phyloP scores from a whole-genome alignment of 2,888 invertebrate genomes.

The Troides helena region DNA sequence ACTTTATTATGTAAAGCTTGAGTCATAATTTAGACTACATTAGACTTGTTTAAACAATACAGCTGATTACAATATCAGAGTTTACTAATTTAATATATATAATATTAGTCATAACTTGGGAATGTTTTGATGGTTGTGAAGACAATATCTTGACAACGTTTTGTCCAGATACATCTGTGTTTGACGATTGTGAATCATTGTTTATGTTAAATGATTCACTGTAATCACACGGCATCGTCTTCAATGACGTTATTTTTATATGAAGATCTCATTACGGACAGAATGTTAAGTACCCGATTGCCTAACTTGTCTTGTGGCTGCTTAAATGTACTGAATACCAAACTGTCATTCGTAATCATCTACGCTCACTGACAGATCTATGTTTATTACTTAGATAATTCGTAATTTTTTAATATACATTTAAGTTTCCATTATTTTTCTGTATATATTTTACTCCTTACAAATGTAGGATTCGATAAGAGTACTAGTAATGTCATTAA shows the following conservation, averaged over 20 bases:
- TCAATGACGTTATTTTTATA: slow-evolving; percentile 29
- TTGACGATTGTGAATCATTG: slow-evolving; percentile 39
- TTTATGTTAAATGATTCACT: slow-evolving; percentile 41
- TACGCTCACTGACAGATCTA: neutral
- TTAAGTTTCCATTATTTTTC: too few species aligned
- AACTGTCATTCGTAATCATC: neutral
- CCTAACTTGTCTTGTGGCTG: neutral
- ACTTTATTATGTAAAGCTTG: slow-evolving; percentile 6
- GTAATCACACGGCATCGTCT: slow-evolving; percentile 35
- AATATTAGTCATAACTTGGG: slow-evolving; percentile 39
- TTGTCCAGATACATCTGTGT: slow-evolving; percentile 41
- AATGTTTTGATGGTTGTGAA: slow-evolving; percentile 36
- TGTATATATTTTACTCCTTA: too few species aligned
- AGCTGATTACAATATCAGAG: slow-evolving; percentile 16
- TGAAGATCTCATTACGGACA: slow-evolving; percentile 32
- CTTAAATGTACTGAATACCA: slow-evolving; percentile 7
- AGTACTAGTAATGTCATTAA: too few species aligned
- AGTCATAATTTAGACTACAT: slow-evolving; percentile 21
- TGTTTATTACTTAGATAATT: too few species aligned
- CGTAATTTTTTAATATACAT: too few species aligned
- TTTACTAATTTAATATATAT: slow-evolving; percentile 8
- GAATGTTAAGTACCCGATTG: slow-evolving; percentile 24
- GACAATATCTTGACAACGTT: slow-evolving; percentile 34
- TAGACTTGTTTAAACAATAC: slow-evolving; percentile 15
- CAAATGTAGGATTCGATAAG: too few species aligned